Conservation (phyloP, 1,140 invertebrate species). For the Sinonovacula constricta region DNA sequence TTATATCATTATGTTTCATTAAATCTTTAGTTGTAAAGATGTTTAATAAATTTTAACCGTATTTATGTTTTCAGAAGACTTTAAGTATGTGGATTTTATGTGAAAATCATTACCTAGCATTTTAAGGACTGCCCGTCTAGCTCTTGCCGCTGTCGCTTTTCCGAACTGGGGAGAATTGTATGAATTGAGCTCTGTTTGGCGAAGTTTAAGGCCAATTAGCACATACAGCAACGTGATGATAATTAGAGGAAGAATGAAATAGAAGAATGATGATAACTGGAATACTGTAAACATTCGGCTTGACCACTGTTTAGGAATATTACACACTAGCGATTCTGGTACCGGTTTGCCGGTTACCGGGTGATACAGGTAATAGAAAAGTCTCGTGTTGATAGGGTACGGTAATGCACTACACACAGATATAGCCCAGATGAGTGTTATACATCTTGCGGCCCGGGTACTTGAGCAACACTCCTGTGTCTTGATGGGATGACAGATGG, state of each 20-base stretch:
- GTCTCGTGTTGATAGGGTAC: constrained; percentile 73
- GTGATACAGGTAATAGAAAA: constrained; percentile 64
- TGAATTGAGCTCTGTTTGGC: constrained; percentile 61
- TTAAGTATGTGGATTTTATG: too few species aligned
- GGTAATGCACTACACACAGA: constrained; percentile 89
- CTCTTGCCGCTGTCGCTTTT: constrained; percentile 33
- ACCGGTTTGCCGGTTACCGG: constrained; percentile 60
- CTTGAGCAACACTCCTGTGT: constrained; percentile 88
- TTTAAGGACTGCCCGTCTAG: constrained; percentile 43
- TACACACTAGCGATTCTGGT: constrained; percentile 72
- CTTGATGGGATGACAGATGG: constrained; percentile 94
- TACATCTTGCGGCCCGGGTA: constrained; percentile 86
- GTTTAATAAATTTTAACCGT: too few species aligned
- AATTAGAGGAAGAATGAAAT: constrained; percentile 79
- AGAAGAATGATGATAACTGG: constrained; percentile 76
- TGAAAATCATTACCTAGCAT: constrained; percentile 62
- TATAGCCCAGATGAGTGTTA: constrained; percentile 88
- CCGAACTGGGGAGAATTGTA: constrained; percentile 29
- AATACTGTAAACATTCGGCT: constrained; percentile 64
- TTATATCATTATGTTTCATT: too few species aligned
- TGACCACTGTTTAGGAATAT: constrained; percentile 67
- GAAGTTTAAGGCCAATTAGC: constrained; percentile 76
- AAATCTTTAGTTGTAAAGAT: too few species aligned
- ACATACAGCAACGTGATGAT: constrained; percentile 78
- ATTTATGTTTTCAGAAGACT: too few species aligned